Evolutionary conservation across 1,140 invertebrate species (phyloP).

Genomic region (Tetragonula clypearis): DNA sequence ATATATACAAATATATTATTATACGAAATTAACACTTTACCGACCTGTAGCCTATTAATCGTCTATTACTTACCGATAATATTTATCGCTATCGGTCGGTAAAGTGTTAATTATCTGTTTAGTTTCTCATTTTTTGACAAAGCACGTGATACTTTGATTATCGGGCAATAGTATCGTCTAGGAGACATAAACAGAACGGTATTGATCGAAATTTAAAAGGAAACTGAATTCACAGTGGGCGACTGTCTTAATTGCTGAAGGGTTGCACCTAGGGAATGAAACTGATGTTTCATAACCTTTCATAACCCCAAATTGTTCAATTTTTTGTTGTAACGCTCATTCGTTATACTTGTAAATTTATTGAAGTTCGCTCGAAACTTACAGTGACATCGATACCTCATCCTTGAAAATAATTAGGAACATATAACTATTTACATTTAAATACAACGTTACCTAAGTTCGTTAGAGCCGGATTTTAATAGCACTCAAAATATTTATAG

Average conservation of each 20-base stretch:
- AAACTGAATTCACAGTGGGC: conserved; percentile 36
- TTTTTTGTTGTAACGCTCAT: background rate
- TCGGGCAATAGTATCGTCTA: background rate
- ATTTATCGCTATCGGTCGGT: too few relatives aligned
- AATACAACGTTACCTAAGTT: background rate
- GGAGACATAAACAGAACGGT: conserved; percentile 3
- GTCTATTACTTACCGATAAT: too few relatives aligned
- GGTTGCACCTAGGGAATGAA: background rate
- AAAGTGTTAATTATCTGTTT: too few relatives aligned
- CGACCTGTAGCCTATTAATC: too few relatives aligned
- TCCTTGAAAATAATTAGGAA: background rate
- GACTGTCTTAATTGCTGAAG: conserved; percentile 1
- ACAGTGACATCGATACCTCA: background rate
- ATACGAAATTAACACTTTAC: too few relatives aligned
- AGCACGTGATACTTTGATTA: background rate
- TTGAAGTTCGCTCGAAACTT: background rate
- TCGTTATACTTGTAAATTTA: background rate
- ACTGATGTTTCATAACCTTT: background rate
- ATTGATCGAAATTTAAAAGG: conserved; percentile 39
- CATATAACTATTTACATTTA: background rate
- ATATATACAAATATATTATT: too few relatives aligned
- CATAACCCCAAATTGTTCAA: background rate
- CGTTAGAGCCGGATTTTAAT: background rate
- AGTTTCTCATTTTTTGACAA: background rate
- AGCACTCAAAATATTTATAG: background rate